A percentile compares a stretch with the other conserved stretches of the same genome.
Evolutionary conservation across 2,888 invertebrate genomes (phyloP).

Genomic region (Drosophila rubida): DNA sequence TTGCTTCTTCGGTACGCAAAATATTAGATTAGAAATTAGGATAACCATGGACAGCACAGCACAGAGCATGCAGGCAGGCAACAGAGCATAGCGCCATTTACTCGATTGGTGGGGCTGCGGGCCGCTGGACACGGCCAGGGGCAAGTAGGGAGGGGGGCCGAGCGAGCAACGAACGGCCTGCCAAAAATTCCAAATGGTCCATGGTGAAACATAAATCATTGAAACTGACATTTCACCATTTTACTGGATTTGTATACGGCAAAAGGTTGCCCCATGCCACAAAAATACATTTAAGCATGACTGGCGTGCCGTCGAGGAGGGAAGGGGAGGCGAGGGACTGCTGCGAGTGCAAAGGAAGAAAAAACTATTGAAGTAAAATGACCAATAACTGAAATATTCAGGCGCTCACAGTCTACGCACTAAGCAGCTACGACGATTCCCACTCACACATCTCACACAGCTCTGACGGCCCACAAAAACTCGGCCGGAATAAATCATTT

Average conservation of each 20-base stretch:
- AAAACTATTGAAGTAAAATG: constrained; percentile 32
- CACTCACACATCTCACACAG: constrained; percentile 5
- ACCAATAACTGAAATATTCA: constrained; percentile 29
- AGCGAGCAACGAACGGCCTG: constrained; percentile 53
- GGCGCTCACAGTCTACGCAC: constrained; percentile 9
- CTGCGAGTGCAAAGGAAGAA: constrained; percentile 16
- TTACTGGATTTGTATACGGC: constrained; percentile 64
- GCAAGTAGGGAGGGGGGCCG: not conserved
- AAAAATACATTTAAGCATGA: constrained; percentile 10
- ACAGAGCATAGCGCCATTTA: constrained; percentile 71
- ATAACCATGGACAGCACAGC: constrained; percentile 56
- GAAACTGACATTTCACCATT: constrained; percentile 83
- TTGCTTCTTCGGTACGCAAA: constrained; percentile 58
- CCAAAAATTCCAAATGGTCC: constrained; percentile 74
- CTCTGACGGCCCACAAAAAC: constrained; percentile 70
- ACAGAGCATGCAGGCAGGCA: constrained; percentile 53
- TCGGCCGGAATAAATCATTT: constrained; percentile 84
- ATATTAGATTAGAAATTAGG: constrained; percentile 81
- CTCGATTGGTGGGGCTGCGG: constrained; percentile 44
- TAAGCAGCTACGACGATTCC: constrained; percentile 9
- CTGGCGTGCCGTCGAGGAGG: constrained; percentile 5
- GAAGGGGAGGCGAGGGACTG: constrained; percentile 10
- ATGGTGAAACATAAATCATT: constrained; percentile 83
- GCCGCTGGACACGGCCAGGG: constrained; percentile 13
- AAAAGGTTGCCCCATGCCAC: constrained; percentile 24